Evolutionary conservation across 1,140 invertebrate species (phyloP).

Genomic region (Drosophila nikananu): DNA sequence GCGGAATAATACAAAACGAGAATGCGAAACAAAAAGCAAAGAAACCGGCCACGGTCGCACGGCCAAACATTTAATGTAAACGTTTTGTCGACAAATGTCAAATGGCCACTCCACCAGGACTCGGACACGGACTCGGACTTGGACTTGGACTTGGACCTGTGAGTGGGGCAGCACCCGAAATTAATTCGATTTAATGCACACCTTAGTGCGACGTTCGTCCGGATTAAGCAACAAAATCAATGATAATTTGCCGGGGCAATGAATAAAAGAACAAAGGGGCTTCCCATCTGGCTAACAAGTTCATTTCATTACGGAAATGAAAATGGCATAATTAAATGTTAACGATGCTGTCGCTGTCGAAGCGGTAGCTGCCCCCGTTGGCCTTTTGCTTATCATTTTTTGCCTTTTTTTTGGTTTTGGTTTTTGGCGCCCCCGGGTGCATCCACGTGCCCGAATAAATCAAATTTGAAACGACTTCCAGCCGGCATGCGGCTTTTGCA

Average conservation of each 20-base stretch:
- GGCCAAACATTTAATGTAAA: constrained; percentile 83
- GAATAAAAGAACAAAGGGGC: constrained; percentile 54
- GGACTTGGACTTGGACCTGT: not conserved
- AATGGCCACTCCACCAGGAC: constrained; percentile 63
- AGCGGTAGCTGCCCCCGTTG: constrained; percentile 7
- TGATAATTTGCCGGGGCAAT: constrained; percentile 66
- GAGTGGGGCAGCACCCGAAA: constrained; percentile 48
- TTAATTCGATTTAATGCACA: constrained; percentile 78
- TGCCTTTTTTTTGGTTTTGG: not conserved
- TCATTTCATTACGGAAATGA: constrained; percentile 69
- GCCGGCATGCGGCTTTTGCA: constrained; percentile 32
- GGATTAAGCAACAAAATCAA: constrained; percentile 78
- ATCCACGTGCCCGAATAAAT: constrained; percentile 59
- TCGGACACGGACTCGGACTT: not conserved
- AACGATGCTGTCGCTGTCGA: constrained; percentile 54
- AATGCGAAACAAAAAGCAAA: constrained; percentile 27
- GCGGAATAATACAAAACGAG: constrained; percentile 33
- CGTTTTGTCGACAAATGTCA: constrained; percentile 83
- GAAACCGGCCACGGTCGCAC: constrained; percentile 68
- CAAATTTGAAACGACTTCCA: constrained; percentile 41
- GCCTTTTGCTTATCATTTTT: not conserved
- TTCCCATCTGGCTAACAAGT: constrained; percentile 58
- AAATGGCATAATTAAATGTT: constrained; percentile 80
- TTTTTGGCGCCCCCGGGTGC: constrained; percentile 42
- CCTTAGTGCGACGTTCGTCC: constrained; percentile 40